Conservation (phyloP, 2,797 vertebrate species). For the Pseudochirops cupreus region DNA sequence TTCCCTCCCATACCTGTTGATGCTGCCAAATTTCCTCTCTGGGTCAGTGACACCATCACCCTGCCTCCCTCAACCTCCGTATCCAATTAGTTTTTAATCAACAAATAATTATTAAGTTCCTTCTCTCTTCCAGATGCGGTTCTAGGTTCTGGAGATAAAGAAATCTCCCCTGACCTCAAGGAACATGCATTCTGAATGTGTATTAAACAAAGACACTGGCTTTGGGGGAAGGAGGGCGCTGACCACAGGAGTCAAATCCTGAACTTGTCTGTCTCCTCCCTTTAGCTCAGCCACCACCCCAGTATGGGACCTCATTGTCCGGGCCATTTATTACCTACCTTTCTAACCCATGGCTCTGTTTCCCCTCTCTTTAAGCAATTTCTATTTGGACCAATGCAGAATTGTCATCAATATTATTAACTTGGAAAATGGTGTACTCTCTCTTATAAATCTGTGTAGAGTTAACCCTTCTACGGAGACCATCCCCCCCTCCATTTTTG, state of each 20-base stretch:
- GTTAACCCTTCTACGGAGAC: not conserved
- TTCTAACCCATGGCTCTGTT: not conserved
- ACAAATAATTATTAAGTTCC: not conserved
- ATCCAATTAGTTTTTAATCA: not conserved
- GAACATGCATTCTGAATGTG: not conserved
- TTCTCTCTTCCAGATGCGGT: not conserved
- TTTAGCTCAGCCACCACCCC: not conserved
- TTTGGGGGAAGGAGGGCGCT: not conserved
- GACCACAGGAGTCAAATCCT: no score
- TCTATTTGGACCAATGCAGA: not conserved
- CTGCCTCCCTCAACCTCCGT: not conserved
- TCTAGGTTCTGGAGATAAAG: not conserved
- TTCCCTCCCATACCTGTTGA: not conserved
- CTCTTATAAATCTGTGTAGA: not conserved
- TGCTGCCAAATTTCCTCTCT: not conserved
- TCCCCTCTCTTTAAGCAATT: not conserved
- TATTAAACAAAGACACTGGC: not conserved
- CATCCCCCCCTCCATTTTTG: not conserved
- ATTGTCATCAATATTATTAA: not conserved
- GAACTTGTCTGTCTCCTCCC: not conserved
- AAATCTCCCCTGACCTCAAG: not conserved
- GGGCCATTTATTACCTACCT: not conserved
- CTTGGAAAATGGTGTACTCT: not conserved
- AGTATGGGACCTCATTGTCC: not conserved
- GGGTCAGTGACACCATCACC: not conserved